These are phyloP conservation scores for Cecidostiba fungosa DNA, from an alignment of 2,888 invertebrate species.

Conservation along the genomic window DNA sequence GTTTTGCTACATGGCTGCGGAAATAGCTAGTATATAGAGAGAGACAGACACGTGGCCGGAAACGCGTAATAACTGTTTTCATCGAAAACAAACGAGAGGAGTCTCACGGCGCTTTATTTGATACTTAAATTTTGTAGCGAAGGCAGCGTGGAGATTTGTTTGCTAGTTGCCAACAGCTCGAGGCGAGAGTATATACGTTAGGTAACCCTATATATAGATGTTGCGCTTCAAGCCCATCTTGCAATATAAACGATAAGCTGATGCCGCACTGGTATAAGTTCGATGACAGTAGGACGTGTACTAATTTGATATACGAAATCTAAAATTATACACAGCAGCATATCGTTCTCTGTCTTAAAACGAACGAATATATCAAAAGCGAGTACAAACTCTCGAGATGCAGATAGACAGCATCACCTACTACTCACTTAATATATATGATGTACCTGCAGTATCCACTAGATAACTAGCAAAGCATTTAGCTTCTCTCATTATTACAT, in stretches of 20 bases:
- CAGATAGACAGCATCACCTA: background rate
- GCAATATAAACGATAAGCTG: background rate
- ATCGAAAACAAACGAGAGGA: background rate
- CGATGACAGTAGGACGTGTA: no score
- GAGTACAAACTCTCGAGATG: no score
- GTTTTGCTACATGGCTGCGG: background rate
- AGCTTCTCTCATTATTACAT: background rate
- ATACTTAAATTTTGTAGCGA: slow-evolving; percentile 7
- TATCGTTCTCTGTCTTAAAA: no score
- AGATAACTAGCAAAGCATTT: background rate
- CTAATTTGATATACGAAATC: no score
- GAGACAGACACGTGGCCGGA: background rate
- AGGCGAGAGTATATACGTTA: background rate
- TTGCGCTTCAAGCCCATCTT: background rate
- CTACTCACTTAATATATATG: background rate
- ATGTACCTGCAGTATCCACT: background rate
- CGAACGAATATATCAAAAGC: no score
- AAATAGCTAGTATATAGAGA: background rate
- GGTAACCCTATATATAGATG: background rate
- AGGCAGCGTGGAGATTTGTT: background rate
- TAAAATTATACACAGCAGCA: no score
- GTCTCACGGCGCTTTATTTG: background rate
- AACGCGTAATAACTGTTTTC: slow-evolving; percentile 8
- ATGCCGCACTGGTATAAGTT: no score
- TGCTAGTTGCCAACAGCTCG: background rate